Evolutionary conservation across 2,888 invertebrate genomes (phyloP), one percentile per base, ranked within the genome.

Genomic region (Stenodera caucasica): DNA sequence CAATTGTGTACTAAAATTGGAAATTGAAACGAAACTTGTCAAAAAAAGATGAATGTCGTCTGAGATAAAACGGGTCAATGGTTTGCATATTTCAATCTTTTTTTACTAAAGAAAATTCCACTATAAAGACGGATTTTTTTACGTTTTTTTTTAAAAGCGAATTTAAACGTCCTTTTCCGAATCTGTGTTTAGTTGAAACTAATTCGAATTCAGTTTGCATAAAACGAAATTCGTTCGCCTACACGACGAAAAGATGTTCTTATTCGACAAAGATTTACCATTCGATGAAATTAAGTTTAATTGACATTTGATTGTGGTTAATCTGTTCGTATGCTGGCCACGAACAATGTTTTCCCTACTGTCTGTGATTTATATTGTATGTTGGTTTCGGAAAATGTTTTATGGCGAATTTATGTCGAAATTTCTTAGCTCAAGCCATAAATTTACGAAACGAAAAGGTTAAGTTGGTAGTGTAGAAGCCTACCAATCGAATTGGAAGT

Each of bases 371-470:
- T 62, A 62, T 58, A 33, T 35, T 23, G 53, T 55, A 37, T 54
- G 55, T 49, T 57, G 37, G 54, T 26, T 53, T 37, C 32, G 53
- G 29, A 49, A 51, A 63, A 63, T 63, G 60, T 49, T 63, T 63
- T 63, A 63, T 63, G 23, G 63, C 52, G 54, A 59, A 63, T 56
- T 59, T 63, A 51, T 62, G 63, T 63, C 57, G 57, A 60, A 63
- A 59, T 63, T 63, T 60, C 63, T 18, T 60, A 59, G 56, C 63
- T 55, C 59, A 50, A 60, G 61, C 64, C 65, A 56, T 63, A 63
- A 67, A 67, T 66, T 63, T 59, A 64, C 57, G 58, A 64, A 26
- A 61, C 58, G 58, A 64, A 35, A 58, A 64, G 58, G 64, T 64
- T 61, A 60, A 64, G 64, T 61, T 61, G 64, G 5, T 4, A 26